These are phyloP conservation scores for Ectemnius cavifrons DNA, from an alignment of 2,888 invertebrate genomes.

Conservation along the genomic window DNA sequence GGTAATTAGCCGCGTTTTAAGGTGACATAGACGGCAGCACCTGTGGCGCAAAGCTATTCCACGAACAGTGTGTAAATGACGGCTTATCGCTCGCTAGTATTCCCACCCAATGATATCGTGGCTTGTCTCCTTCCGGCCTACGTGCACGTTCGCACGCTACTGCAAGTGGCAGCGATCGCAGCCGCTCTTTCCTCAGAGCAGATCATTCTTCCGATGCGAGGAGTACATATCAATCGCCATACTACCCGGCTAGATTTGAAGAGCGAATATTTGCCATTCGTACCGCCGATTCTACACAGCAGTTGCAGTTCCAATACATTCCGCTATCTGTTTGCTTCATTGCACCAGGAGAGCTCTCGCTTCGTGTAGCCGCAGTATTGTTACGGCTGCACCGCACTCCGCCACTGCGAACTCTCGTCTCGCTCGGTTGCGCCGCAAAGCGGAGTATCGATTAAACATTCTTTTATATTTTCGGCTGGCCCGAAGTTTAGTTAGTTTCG, in stretches of 20 bases:
- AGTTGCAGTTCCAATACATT: no score
- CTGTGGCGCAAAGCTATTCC: constrained; percentile 1
- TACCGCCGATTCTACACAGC: no score
- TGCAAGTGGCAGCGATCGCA: not conserved
- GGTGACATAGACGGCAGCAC: not conserved
- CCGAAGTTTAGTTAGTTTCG: constrained; percentile 1
- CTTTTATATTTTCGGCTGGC: constrained; percentile 2
- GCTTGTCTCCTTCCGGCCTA: constrained; percentile 21
- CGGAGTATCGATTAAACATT: constrained; percentile 7
- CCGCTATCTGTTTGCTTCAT: no score
- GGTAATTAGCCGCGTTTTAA: not conserved
- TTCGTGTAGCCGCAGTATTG: no score
- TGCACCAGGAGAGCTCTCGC: no score
- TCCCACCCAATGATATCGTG: constrained; percentile 12
- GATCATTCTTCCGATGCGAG: not conserved
- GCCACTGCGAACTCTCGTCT: not conserved
- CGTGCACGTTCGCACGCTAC: constrained; percentile 2
- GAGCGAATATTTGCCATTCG: no score
- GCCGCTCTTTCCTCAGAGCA: not conserved
- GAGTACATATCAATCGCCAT: not conserved
- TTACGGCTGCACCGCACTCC: not conserved
- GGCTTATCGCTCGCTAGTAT: not conserved
- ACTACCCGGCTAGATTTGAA: no score
- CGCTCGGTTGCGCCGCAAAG: constrained; percentile 2
- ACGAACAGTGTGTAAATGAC: not conserved